These are phyloP conservation scores for Pseudochaenichthys georgianus DNA, from an alignment of 2,797 vertebrate genomes.

Conservation along the genomic window DNA sequence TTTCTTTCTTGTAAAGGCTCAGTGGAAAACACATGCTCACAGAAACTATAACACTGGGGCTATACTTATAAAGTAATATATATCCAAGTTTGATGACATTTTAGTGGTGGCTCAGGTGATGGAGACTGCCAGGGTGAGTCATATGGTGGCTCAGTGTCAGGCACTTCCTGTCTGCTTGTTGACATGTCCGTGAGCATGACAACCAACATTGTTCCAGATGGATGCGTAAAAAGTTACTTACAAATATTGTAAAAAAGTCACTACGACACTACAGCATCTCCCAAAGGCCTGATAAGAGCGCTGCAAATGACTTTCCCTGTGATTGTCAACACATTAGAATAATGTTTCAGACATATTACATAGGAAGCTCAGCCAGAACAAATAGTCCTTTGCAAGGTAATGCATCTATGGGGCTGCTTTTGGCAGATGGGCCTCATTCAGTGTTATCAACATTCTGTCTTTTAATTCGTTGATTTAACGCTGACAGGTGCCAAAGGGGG, in stretches of 20 bases:
- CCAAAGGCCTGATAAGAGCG: constrained; percentile 4
- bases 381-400: constrained; percentile 10
- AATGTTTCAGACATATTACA: constrained; percentile 4
- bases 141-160: not conserved
- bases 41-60: constrained; percentile 4
- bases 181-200: constrained; percentile 11
- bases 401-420: constrained; percentile 15
- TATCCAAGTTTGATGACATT: not conserved
- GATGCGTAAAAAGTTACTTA: not conserved
- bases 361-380: constrained; percentile 15
- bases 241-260: too few species aligned
- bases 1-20: not conserved
- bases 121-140: constrained; percentile 2
- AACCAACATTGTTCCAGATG: not conserved
- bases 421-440: not conserved
- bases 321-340: constrained; percentile 10
- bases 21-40: constrained; percentile 19
- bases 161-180: not conserved
- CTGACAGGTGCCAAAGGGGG: constrained; percentile 10
- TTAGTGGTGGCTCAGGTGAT: not conserved
- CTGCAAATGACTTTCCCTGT: constrained; percentile 9
- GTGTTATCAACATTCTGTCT: not conserved
- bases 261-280: constrained; percentile 2
- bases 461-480: not conserved
- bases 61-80: constrained; percentile 12